Evolutionary conservation across 1,140 invertebrate genomes (phyloP), one percentile per base, ranked within the genome.

Genomic region (Cotesia chilonis): DNA sequence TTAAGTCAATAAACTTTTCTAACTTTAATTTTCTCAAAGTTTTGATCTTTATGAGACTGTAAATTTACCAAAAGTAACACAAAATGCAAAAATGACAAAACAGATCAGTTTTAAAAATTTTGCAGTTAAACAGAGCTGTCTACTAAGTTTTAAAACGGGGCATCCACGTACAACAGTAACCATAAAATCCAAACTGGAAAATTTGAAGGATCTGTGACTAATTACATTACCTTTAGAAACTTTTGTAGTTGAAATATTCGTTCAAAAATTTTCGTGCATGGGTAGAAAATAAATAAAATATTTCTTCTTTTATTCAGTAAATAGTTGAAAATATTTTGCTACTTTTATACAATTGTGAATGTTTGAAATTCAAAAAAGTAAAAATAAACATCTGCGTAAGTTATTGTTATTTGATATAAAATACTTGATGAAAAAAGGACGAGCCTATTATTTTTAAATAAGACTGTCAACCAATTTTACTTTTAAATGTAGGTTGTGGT

Each of bases 321-420:
- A 69, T 59, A n/a, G 47, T 52, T 10, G 4, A 68, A 75, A 75
- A 64, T 68, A 63, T 66, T 57, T 75, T 65, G 64, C 59, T 61
- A 72, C 76, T 74, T 76, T 5, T 28, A 20, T 41, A n/a, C 36
- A 67, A 59, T 37, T 75, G 75, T 55, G 76, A 51, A 52, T 59
- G 66, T 41, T 20, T 68, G 38, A 52, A 74, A 79, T 68, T 77
- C 71, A 74, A 73, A 74, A 73, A 75, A 7, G 38, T 80, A 75
- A 81, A 81, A 84, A 83, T 84, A 84, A 81, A 82, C 82, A 83
- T 82, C 81, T 83, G 82, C 37, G 38, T 61, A n/a, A n/a, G 54
- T 55, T 20, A 55, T 55, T 20, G 12, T 14, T 14, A 14, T 14
- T 55, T n/a, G 12, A 28, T 6, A 10, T 9, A 47, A 47, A 47